Conservation (phyloP, 2,113 vertebrate species). For the Saimiri boliviensis region DNA sequence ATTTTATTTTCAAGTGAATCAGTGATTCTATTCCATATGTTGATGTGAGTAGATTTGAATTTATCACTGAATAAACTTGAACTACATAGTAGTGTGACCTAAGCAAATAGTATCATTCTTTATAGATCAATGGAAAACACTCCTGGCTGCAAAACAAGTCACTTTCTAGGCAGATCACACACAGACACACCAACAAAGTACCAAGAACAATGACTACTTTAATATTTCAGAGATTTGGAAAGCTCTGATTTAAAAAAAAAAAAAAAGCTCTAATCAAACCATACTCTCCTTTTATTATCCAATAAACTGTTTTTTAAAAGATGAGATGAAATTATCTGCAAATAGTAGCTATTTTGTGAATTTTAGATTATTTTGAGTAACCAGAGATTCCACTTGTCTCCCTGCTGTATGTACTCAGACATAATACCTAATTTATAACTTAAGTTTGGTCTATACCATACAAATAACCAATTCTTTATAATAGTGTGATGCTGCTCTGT, state of each 20-base stretch:
- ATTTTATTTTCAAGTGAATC: background rate
- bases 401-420: background rate
- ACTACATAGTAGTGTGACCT: background rate
- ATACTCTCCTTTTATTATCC: background rate
- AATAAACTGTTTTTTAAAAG: background rate
- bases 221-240: background rate
- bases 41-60: background rate
- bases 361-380: background rate
- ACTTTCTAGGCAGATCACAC: background rate
- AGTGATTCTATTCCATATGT: background rate
- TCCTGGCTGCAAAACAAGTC: background rate
- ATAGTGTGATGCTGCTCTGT: background rate
- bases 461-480: background rate
- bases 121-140: background rate
- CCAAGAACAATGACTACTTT: background rate
- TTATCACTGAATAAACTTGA: background rate
- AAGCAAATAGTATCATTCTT: background rate
- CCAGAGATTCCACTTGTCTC: background rate
- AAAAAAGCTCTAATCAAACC: background rate
- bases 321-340: background rate
- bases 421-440: background rate
- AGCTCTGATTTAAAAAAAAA: background rate
- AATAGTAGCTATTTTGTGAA: background rate
- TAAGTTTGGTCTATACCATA: background rate
- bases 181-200: background rate